Base-by-base conservation (phyloP, 2,113 vertebrate species). In the Antennarius striatus region DNA sequence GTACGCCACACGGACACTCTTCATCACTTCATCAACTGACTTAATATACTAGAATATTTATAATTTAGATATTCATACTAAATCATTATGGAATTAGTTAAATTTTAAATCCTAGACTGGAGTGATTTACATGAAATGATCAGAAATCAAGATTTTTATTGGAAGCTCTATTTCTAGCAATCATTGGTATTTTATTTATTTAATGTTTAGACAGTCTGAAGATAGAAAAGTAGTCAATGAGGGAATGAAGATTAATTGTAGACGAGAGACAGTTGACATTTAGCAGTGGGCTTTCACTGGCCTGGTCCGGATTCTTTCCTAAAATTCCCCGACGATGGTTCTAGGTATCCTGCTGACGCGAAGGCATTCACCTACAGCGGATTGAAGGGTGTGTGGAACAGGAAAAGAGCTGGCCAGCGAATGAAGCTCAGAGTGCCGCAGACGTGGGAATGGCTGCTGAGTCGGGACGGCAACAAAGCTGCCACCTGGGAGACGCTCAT, bases 401-500 rank as follows among this genome's bases (percentile, higher is more conserved):
- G 91, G 1, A 88, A 91, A 54, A 71, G 84, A 72, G 92, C 94
- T 0, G 94, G 94, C 16, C 79, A 91, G 54, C 86, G 93, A 11
- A 96, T 97, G 94, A 95, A 90, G 70, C 93, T 97, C 0, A 81
- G 84, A 30, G 80, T 77, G 50, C 93, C 93, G 0, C 86, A 93
- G 59, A 96, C 95, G 0, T 96, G 95, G 96, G 95, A 97, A 0
- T 89, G 92, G 4, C 88, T 88, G 62, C 86, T 97, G 60, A 94
- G 94, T 66, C 79, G 48, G 30, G 74, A 81, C 17, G 95, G 95
- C 30, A 96, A 95, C 91, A 92, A 84, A 17, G 92, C 93, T 1
- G 42, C 80, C 0, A 93, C 91, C 45, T 96, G 96, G 96, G 94
- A 96, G 66, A 86, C 87, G 1, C 94, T 97, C 60, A 95, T 97